phyloP scores from a whole-genome alignment of 2,797 vertebrate species.

The Enteromius unitaeniatus region DNA sequence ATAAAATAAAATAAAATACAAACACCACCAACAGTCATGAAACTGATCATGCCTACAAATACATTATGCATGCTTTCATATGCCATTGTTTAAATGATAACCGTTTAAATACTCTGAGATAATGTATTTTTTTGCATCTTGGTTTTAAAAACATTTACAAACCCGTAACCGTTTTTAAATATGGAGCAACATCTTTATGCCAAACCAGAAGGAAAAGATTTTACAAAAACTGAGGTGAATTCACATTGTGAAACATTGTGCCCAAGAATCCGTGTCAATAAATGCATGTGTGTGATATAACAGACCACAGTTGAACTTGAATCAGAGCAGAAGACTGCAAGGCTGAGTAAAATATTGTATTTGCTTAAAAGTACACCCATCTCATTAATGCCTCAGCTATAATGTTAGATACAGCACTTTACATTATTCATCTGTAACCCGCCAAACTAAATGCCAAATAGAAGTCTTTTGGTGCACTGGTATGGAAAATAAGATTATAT shows the following conservation, averaged over 20 bases:
- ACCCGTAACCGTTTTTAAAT: slow-evolving; percentile 46
- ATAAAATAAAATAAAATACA: background rate
- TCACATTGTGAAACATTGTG: slow-evolving; percentile 46
- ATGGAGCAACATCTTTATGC: slow-evolving; percentile 24
- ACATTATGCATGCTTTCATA: slow-evolving; percentile 44
- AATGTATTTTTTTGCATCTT: slow-evolving; percentile 10
- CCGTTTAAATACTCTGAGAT: slow-evolving; percentile 48
- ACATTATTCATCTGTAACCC: slow-evolving; percentile 53
- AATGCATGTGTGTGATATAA: slow-evolving; percentile 16
- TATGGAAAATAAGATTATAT: slow-evolving; percentile 71
- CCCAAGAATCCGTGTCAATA: slow-evolving; percentile 13
- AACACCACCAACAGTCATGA: slow-evolving; percentile 12
- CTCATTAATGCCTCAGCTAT: slow-evolving; percentile 34
- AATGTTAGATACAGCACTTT: slow-evolving; percentile 33
- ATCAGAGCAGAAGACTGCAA: slow-evolving; percentile 1
- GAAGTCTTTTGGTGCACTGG: slow-evolving; percentile 61
- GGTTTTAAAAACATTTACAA: slow-evolving; percentile 37
- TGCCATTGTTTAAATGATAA: slow-evolving; percentile 40
- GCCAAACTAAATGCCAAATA: slow-evolving; percentile 55
- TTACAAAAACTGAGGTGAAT: slow-evolving; percentile 17
- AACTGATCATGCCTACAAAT: slow-evolving; percentile 43
- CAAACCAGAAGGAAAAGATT: slow-evolving; percentile 23
- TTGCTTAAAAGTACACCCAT: slow-evolving; percentile 52
- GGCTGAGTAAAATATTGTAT: slow-evolving; percentile 19
- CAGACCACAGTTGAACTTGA: background rate